Conservation (phyloP, 2,797 vertebrate genomes). For the Tokudaia tokunoshimensis region DNA sequence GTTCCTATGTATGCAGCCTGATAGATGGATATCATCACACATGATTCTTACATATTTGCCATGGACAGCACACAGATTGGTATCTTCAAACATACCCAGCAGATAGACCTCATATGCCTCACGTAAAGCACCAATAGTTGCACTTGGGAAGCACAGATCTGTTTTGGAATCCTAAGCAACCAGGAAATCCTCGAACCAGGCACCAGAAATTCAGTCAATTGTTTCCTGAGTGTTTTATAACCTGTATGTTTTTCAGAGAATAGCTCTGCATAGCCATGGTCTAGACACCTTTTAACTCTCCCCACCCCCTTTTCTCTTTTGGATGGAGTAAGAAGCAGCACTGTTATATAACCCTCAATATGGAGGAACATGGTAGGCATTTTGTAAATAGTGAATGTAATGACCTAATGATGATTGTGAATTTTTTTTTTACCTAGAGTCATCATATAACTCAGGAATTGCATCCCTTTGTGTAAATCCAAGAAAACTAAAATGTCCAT, state of each 20-base stretch:
- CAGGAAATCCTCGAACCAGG: neutral
- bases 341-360: neutral
- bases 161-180: neutral
- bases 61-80: neutral
- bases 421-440: neutral
- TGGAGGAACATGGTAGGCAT: neutral
- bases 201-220: neutral
- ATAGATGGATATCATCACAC: neutral
- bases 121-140: neutral
- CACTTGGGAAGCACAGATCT: neutral
- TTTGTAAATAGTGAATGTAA: slow-evolving; percentile 35
- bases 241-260: neutral
- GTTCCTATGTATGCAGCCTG: neutral
- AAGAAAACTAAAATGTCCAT: neutral
- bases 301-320: neutral
- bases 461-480: neutral
- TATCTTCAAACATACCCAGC: neutral
- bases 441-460: neutral
- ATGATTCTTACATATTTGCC: neutral
- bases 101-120: neutral
- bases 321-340: too few relatives aligned
- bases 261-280: neutral
- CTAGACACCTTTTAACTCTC: too few relatives aligned
- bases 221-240: neutral
- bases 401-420: neutral